Base-by-base conservation (phyloP, 2,797 vertebrate genomes). In the Columba guinea region DNA sequence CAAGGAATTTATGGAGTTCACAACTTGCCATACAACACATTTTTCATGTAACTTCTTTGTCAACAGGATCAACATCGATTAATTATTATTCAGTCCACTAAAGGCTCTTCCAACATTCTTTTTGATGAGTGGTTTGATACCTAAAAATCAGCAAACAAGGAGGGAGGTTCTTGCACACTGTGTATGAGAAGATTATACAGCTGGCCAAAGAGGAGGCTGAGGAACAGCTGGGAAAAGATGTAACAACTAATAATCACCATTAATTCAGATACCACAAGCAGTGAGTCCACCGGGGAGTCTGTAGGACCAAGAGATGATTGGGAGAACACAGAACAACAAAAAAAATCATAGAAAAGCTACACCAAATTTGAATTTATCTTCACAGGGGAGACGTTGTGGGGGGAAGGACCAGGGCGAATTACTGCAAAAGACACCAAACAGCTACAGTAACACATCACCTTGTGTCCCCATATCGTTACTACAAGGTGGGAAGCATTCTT, bases 401-500 rank as follows among this genome's bases (percentile, higher is more conserved):
- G 6, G 6, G 37, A 11, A 14, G n/a, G 39, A 44, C 20, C 53
- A 44, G 62, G 30, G 20, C 20, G 35, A 5, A 4, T 51, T 13
- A 41, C 2, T 58, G 28, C 17, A 17, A 37, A 44, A 76, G n/a
- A 22, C 37, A 9, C 19, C 55, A 35, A 60, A 37, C 13, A 44
- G 62, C 53, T 44, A 2, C 30, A 68, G 27, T 10, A 35, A 59
- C 46, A 10, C 0, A 1, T 14, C 27, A 52, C 22, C 17, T 41
- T 28, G 18, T n/a, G 15, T 37, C 52, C 46, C 7, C 1, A 10
- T 11, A 23, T 0, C 2, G 41, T 21, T 49, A 26, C 65, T 56
- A 52, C 44, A 70, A 65, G 52, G 22, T 27, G 44, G 51, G 60
- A 65, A 23, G 22, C 7, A 28, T 58, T 59, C 27, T 27, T 41